Conservation (phyloP, 1,140 invertebrate genomes). For the Chironomus tepperi region DNA sequence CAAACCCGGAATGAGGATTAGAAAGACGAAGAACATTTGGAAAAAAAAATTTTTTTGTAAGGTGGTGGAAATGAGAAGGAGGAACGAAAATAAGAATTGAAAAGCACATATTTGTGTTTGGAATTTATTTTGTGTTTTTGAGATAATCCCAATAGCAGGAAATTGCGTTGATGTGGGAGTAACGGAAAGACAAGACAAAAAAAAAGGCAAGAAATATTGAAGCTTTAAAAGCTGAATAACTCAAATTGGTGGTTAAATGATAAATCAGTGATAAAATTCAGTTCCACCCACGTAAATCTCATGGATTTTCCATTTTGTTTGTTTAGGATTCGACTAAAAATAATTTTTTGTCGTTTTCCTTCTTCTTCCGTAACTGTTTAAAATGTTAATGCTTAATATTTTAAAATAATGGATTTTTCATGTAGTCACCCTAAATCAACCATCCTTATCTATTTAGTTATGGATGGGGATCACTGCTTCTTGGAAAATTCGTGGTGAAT, state of each 20-base stretch:
- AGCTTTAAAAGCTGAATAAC: background rate
- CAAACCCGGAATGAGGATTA: background rate
- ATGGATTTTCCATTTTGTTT: background rate
- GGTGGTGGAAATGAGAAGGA: background rate
- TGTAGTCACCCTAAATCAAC: background rate
- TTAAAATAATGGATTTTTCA: conserved; percentile 10
- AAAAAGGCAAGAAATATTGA: background rate
- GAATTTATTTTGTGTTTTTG: conserved; percentile 9
- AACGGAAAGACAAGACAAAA: background rate
- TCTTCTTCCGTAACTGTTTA: background rate
- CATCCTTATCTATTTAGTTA: too few species aligned
- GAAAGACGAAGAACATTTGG: background rate
- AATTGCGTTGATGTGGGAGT: background rate
- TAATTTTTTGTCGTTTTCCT: background rate
- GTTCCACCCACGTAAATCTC: background rate
- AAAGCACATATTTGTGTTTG: conserved; percentile 10
- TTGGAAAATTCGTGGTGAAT: too few species aligned
- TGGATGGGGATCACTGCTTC: too few species aligned
- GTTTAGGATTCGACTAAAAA: background rate
- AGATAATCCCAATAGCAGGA: background rate
- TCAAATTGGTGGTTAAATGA: background rate
- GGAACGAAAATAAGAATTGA: background rate
- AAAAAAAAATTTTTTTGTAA: too few species aligned
- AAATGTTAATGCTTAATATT: background rate
- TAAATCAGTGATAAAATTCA: background rate